phyloP scores from a whole-genome alignment of 2,797 vertebrate species.

The Coregonus ussuriensis region DNA sequence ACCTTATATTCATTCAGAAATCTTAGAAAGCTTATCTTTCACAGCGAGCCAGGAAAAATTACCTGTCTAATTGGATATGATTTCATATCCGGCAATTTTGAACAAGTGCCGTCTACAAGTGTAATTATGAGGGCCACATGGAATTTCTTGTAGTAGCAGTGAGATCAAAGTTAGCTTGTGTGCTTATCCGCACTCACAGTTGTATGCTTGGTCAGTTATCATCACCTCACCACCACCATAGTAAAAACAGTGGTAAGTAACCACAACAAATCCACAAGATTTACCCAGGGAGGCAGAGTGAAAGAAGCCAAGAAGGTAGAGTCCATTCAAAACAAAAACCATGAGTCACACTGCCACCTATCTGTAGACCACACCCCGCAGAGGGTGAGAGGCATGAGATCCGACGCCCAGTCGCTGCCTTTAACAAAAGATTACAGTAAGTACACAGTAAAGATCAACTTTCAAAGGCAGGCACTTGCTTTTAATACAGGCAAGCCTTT shows the following conservation, averaged over 20 bases:
- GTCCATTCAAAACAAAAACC: neutral
- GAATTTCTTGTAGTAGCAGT: neutral
- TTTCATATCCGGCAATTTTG: slow-evolving; percentile 47
- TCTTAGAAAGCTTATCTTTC: slow-evolving; percentile 58
- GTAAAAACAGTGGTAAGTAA: slow-evolving; percentile 1
- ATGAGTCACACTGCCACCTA: slow-evolving; percentile 21
- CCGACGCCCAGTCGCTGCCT: neutral
- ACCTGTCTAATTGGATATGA: slow-evolving; percentile 56
- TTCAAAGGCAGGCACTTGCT: neutral
- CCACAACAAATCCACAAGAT: slow-evolving; percentile 8
- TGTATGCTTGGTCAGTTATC: neutral
- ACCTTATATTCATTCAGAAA: slow-evolving; percentile 47
- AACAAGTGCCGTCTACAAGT: slow-evolving; percentile 22
- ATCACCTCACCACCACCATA: neutral
- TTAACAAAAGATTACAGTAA: slow-evolving; percentile 36
- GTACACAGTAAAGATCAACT: slow-evolving; percentile 17
- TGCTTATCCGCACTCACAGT: neutral
- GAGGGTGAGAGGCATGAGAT: neutral
- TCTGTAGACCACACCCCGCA: slow-evolving; percentile 19
- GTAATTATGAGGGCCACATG: neutral
- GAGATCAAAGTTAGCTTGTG: neutral
- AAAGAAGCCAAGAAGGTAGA: neutral
- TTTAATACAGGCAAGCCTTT: slow-evolving; percentile 7
- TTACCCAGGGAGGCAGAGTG: slow-evolving; percentile 25
- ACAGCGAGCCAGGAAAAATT: slow-evolving; percentile 45